Base-by-base conservation (phyloP, 2,113 vertebrate species). In the Himantopus leucocephalus region DNA sequence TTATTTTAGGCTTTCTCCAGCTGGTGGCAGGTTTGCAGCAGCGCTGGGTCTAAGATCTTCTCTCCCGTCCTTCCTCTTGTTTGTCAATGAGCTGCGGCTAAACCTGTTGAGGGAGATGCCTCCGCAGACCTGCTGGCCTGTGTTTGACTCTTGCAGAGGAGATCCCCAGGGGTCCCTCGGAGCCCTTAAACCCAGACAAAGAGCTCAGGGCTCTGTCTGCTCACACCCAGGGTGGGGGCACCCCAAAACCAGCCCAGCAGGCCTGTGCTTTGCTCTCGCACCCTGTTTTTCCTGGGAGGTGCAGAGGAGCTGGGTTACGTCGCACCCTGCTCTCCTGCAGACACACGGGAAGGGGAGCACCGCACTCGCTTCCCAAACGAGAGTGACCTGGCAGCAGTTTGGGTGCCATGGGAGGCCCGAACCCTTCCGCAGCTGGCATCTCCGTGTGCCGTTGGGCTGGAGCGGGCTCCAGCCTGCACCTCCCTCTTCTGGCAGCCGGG, bases 361-460 rank as follows among this genome's bases (percentile, higher is more conserved):
- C 2, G 1, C 2, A 3, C 45, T 94, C 1, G 0, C 39, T 74
- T 74, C 56, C 74, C 74, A 35, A 39, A 29, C 14, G 7, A 6
- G 52, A 32, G 75, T 58, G 75, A 73, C 63, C 72, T 53, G 85
- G 59, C 70, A 84, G 77, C 43, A 67, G 12, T 26, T 62, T 23
- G 72, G 35, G 55, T 94, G 56, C 66, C 15, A 2, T 7, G 62
- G 71, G 45, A 64, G 48, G n/a, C 58, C 74, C 30, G 58, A 71
- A 35, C 34, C 3, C 35, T 72, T 75, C 41, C 0, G 0, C 45
- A 59, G 52, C 48, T 4, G 1, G 14, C 34, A 37, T 47, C 59
- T n/a, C 0, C 0, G 2, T 23, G 55, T n/a, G 55, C 75, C 2
- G 0, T 55, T 32, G 0, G 2, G 20, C 55, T 30, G 59, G 35